Evolutionary conservation across 2,888 invertebrate genomes (phyloP).

Genomic region (Drosophila nigritarsus): DNA sequence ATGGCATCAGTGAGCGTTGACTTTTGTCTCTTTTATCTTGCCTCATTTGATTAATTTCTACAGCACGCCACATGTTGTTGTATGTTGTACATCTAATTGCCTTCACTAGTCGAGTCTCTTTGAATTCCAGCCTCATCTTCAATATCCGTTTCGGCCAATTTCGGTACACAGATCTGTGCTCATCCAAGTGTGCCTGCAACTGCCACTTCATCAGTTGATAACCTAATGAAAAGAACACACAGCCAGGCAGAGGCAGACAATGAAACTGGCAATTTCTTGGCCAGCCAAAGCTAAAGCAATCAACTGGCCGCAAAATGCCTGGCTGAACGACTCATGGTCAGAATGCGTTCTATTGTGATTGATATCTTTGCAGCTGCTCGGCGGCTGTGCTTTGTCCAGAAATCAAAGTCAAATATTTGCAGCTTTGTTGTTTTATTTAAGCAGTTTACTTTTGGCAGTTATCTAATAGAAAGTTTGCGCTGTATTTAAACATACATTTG

Average conservation of each 20-base stretch:
- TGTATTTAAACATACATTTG: background rate
- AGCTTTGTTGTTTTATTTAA: too few species aligned
- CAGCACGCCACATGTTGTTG: constrained; percentile 28
- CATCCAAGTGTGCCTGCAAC: background rate
- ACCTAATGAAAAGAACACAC: constrained; percentile 1
- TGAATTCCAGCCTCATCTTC: constrained; percentile 7
- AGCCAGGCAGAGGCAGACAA: background rate
- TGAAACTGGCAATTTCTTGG: constrained; percentile 2
- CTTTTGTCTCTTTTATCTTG: constrained; percentile 10
- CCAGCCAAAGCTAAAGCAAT: constrained; percentile 8
- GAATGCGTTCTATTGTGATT: constrained; percentile 12
- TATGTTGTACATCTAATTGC: constrained; percentile 21
- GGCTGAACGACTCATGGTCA: background rate
- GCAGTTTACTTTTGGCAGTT: background rate
- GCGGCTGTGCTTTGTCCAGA: background rate
- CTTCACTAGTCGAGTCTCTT: background rate
- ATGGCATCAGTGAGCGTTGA: constrained; percentile 35
- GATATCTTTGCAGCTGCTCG: constrained; percentile 12
- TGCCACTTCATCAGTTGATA: background rate
- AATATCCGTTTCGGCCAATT: background rate
- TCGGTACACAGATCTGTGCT: background rate
- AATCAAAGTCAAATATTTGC: background rate
- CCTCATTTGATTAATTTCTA: constrained; percentile 45
- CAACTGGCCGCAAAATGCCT: constrained; percentile 3
- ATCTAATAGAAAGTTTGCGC: background rate